Evolutionary conservation across 2,797 vertebrate species (phyloP), one percentile per base, ranked within the genome.

Genomic region (Urosaurus nigricauda): DNA sequence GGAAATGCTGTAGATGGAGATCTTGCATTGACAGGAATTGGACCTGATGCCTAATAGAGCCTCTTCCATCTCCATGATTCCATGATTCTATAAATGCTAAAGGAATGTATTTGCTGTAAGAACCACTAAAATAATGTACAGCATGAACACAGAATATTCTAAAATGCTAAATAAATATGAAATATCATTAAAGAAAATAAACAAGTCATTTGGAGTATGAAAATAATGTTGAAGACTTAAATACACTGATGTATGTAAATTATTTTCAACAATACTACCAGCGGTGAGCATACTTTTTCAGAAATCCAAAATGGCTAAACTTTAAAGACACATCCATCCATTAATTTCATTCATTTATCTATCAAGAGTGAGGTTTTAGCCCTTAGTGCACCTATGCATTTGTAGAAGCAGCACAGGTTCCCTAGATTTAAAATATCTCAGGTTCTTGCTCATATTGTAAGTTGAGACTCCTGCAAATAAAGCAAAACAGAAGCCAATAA

Each of bases 401-500:
- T 83, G 60, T 26, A 40, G 21, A 37, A 5, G 56, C 21, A 37
- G 40, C 63, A 32, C 12, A 32, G 26, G 32, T 68, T 65, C 24
- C 37, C 60, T 83, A 65, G 12, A 43, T 68, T 26, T 32, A 47
- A 47, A 32, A 65, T 65, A 63, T 35, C 60, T 58, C 79, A 17
- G 24, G 37, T 58, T 80, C 16, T 58, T 60, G 53, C 56, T 58
- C 79, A 37, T 21, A 26, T 6, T 24, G 16, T 32, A 82, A 82
- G 79, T 37, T 17, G 6, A 80, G 32, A 74, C 32, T 78, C 86
- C 84, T 80, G 56, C 68, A 88, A 53, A 43, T 12, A 60, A 63
- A 86, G 71, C 60, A 83, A 0, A 1, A 56, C 53, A 63, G 70
- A 93, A 92, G 89, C 51, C 73, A 74, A 40, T 63, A 26, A 40